phyloP scores from a whole-genome alignment of 2,888 invertebrate species.

The Tachina grossa region DNA sequence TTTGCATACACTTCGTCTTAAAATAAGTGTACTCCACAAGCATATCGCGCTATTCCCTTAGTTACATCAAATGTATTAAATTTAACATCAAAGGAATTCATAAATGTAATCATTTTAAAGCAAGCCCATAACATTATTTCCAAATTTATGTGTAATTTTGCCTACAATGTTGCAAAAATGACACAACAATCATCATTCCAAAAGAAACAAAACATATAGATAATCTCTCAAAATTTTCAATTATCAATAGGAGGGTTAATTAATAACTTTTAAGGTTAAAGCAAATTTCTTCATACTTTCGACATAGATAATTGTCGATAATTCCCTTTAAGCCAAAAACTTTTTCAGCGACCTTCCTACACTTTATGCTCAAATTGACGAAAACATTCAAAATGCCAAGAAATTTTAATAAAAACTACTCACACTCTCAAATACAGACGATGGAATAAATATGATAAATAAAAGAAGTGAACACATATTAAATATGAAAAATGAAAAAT shows the following conservation, averaged over 20 bases:
- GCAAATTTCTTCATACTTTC: too few species aligned
- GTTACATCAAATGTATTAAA: conserved; percentile 3
- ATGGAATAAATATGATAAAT: conserved; percentile 28
- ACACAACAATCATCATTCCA: conserved; percentile 39
- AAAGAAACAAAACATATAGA: conserved; percentile 10
- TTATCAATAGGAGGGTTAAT: conserved; percentile 28
- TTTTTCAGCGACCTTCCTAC: not conserved
- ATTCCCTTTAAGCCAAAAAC: not conserved
- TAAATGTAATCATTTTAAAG: conserved; percentile 55
- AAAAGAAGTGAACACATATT: conserved; percentile 8
- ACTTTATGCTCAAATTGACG: not conserved
- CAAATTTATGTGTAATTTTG: conserved; percentile 67
- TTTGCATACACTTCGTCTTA: not conserved
- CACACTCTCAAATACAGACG: conserved; percentile 1
- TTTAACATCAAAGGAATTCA: conserved; percentile 57
- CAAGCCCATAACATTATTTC: conserved; percentile 60
- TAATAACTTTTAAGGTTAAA: not conserved
- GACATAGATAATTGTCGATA: not conserved
- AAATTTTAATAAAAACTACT: conserved; percentile 42
- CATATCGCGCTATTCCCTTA: not conserved
- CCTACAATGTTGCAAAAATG: conserved; percentile 63
- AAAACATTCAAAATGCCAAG: conserved; percentile 5
- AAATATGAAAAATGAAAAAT: conserved; percentile 20
- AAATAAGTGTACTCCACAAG: not conserved
- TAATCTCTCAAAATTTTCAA: conserved; percentile 43